Base-by-base conservation (phyloP, 2,888 invertebrate genomes). In the Anthoptus insignis region DNA sequence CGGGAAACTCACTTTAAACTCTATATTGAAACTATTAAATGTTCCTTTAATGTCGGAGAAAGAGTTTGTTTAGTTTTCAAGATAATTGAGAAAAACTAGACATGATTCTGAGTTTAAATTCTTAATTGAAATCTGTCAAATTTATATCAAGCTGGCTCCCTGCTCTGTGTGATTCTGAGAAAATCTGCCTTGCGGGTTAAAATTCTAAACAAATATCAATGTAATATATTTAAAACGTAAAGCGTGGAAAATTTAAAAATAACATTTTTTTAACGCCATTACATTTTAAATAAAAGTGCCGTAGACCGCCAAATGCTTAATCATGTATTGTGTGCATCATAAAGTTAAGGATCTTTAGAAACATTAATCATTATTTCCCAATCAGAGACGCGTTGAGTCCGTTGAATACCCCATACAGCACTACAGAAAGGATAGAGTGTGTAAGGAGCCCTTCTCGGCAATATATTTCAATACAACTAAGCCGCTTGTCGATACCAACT, bases 391-490 rank as follows among this genome's bases (percentile, higher is more conserved):
- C 11, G 19, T 11, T 42, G 42, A 42, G 42, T 19, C 39, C 42
- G 11, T 19, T 19, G 19, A 19, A 45, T 21, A 21, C 21, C 45
- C 45, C 4, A 8, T 11, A 45, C 0, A 9, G 54, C 54, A 54
- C 53, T 54, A n/a, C 24, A 54, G 47, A 54, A 54, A 52, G 8
- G 24, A 59, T 49, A 24, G 24, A 60, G 9, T 37, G 24, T 45
- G 19, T 16, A 60, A 42, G 32, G 47, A 42, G 61, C 37, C 47
- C 61, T 49, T 53, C 24, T 82, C 80, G 76, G 86, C 91, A 90
- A 91, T 91, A 90, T 87, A 87, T 91, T 90, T 91, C 91, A 90
- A 91, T 91, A 90, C 90, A 84, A 87, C 81, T 89, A 91, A 91
- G 91, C 90, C 88, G 87, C 83, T 90, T 89, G 91, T 89, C 90